phyloP scores from a whole-genome alignment of 2,113 vertebrate genomes.

The Leucopsar rothschildi region DNA sequence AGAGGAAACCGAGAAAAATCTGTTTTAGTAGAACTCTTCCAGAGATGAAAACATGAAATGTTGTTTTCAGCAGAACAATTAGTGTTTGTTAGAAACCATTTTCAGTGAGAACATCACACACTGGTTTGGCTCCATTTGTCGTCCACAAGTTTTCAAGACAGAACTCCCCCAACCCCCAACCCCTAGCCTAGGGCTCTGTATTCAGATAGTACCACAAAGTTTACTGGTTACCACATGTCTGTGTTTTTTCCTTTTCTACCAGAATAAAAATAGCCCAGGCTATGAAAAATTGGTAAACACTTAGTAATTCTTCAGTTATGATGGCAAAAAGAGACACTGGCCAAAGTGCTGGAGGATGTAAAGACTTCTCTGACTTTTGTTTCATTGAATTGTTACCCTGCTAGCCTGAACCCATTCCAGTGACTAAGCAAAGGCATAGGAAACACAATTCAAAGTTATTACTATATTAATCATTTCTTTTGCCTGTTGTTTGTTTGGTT shows the following conservation, averaged over 20 bases:
- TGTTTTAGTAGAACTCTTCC: neutral
- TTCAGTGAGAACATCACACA: neutral
- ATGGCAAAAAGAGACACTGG: neutral
- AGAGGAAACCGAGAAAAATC: conserved; percentile 63
- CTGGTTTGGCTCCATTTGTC: neutral
- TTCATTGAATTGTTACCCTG: neutral
- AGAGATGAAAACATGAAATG: neutral
- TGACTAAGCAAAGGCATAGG: neutral
- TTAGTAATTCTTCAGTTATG: neutral
- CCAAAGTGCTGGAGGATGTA: neutral
- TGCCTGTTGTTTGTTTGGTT: neutral
- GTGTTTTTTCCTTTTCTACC: neutral
- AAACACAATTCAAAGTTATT: neutral
- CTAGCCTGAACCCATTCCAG: neutral
- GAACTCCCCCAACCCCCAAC: neutral
- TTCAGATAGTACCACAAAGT: neutral
- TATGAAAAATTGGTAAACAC: neutral
- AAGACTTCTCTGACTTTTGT: neutral
- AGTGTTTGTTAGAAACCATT: neutral
- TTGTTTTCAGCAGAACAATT: neutral
- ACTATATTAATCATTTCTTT: neutral
- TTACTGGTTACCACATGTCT: neutral
- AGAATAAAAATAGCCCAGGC: neutral
- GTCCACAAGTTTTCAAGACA: neutral
- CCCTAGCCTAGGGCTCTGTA: neutral